Evolutionary conservation across 2,888 invertebrate species (phyloP), one percentile per base, ranked within the genome.

Genomic region (Eilema caniola): DNA sequence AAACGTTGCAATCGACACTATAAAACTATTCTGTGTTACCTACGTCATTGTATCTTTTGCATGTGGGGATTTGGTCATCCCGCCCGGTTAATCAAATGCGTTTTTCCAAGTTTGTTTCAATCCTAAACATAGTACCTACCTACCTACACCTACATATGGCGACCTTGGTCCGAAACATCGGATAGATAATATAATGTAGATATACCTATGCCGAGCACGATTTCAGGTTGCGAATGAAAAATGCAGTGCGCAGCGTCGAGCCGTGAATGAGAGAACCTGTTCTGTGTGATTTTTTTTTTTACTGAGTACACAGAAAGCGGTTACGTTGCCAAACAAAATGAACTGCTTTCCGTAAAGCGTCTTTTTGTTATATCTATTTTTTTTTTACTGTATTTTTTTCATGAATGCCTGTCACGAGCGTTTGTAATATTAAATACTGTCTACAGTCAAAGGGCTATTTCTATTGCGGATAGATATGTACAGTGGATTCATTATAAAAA

Each of bases 211-310:
- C 81, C 78, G 75, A 72, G 84, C 85, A 78, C 81, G 85, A 83
- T 83, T 87, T 83, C 85, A 85, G 79, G 85, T 87, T 88, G 83
- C 85, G 86, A 92, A 94, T 94, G 89, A 93, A 94, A 94, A 93
- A 93, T 93, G 90, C 92, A 93, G 86, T 81, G 86, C 85, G 76
- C 82, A 79, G 83, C 85, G 83, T 79, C 82, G 76, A 74, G 82
- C 79, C 86, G 83, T 93, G 91, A 93, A 93, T 90, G 90, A 89
- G 92, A 88, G 85, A 87, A 84, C 85, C 76, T 81, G 78, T 78
- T 83, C 81, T 88, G 88, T 88, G 86, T 89, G 41, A 41, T 89
- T 89, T 91, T 47, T 91, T 47, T 88, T 82, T 83, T 82, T 84
- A 82, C 79, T 73, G 69, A 76, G 83, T 84, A 83, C 82, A 88